These are phyloP conservation scores for Agrotis puta DNA, from an alignment of 2,888 invertebrate species.

Conservation along the genomic window DNA sequence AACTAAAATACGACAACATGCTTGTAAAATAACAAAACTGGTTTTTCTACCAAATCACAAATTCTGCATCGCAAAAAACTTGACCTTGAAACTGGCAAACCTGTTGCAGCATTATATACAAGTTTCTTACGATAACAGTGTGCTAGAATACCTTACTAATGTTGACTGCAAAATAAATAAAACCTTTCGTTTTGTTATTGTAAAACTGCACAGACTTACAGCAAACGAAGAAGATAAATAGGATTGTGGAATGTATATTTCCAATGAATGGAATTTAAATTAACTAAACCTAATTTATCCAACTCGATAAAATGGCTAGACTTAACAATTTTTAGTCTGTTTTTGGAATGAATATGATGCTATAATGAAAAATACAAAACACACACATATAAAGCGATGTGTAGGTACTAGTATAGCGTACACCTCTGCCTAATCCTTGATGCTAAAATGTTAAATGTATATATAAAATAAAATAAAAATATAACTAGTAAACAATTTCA, in stretches of 20 bases:
- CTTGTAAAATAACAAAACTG: conserved; percentile 29
- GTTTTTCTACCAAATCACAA: conserved; percentile 30
- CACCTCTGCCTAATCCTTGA: too few relatives aligned
- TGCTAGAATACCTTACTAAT: background rate
- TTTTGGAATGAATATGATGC: background rate
- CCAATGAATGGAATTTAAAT: too few relatives aligned
- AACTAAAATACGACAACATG: conserved; percentile 7
- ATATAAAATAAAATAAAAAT: background rate
- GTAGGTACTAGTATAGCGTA: too few relatives aligned
- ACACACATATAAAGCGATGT: too few relatives aligned
- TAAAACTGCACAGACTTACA: background rate
- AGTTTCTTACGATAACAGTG: conserved; percentile 4
- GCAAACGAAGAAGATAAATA: background rate
- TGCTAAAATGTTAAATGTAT: background rate
- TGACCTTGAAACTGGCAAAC: conserved; percentile 47
- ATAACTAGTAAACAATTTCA: background rate
- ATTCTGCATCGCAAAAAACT: conserved; percentile 39
- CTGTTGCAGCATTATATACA: conserved; percentile 17
- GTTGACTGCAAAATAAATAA: background rate
- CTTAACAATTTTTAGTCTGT: background rate
- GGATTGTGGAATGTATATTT: background rate
- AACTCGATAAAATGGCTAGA: background rate
- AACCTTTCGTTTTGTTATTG: background rate
- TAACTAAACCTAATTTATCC: too few relatives aligned
- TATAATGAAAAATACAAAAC: too few relatives aligned